These are phyloP conservation scores for Ethmia dodecea DNA, from an alignment of 2,888 invertebrate species.

Conservation along the genomic window DNA sequence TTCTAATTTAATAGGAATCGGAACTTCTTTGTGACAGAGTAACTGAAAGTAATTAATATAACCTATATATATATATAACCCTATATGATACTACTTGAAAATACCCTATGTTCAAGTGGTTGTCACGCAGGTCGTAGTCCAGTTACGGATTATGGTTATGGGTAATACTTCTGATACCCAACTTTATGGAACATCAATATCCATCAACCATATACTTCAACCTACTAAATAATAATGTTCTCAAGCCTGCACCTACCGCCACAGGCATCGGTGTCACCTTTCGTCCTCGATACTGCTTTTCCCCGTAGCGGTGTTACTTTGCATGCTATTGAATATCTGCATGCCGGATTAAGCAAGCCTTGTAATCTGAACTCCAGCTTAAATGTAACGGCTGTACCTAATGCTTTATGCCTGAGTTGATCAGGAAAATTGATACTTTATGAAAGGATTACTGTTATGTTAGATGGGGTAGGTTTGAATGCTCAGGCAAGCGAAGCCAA, in stretches of 20 bases:
- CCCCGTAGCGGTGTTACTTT: conserved; percentile 57
- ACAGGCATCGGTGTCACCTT: conserved; percentile 67
- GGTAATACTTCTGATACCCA: too few species aligned
- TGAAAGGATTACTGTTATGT: conserved; percentile 19
- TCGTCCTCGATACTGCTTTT: conserved; percentile 62
- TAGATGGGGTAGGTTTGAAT: too few species aligned
- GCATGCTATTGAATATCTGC: conserved; percentile 69
- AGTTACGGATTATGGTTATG: too few species aligned
- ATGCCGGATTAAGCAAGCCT: conserved; percentile 66
- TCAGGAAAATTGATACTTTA: conserved; percentile 48
- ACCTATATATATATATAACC: too few species aligned
- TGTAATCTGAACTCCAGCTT: conserved; percentile 63
- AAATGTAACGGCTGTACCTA: conserved; percentile 61
- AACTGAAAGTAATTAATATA: too few species aligned
- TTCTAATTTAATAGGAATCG: too few species aligned
- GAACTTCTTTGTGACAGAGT: too few species aligned
- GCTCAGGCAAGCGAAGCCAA: too few species aligned
- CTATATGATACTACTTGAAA: too few species aligned
- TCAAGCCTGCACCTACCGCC: conserved; percentile 45
- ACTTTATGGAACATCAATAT: conserved; percentile 5
- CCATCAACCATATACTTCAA: conserved; percentile 10
- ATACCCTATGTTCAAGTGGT: too few species aligned
- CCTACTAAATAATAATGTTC: conserved; percentile 24
- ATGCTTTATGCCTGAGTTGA: conserved; percentile 56
- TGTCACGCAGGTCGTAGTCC: too few species aligned